These are phyloP conservation scores for Synergus gifuensis DNA, from an alignment of 2,888 invertebrate species.

Conservation along the genomic window DNA sequence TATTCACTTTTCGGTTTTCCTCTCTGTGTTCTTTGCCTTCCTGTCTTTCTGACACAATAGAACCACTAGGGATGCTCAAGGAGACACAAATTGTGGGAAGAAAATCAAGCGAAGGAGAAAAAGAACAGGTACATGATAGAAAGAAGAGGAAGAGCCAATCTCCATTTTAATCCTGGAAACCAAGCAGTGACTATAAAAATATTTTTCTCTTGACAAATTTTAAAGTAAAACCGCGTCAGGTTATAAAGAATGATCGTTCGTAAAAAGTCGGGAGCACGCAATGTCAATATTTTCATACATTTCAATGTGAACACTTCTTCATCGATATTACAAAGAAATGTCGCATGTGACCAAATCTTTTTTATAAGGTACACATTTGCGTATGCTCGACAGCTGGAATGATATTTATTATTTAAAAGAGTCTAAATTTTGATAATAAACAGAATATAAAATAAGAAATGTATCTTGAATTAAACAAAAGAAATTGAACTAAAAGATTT, in stretches of 20 bases:
- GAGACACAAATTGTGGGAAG: neutral
- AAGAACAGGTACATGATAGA: neutral
- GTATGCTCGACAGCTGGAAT: no score
- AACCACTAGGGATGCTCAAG: neutral
- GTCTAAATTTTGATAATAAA: no score
- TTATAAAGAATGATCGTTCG: neutral
- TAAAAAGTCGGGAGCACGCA: neutral
- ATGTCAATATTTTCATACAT: neutral
- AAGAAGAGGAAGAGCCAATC: neutral
- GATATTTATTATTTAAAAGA: no score
- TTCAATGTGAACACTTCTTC: neutral
- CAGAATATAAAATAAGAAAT: no score
- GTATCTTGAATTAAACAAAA: no score
- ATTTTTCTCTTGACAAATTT: no score
- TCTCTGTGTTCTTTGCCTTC: conserved; percentile 41
- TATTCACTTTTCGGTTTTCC: conserved; percentile 56
- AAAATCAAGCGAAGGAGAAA: neutral
- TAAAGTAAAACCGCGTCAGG: no score
- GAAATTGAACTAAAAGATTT: no score
- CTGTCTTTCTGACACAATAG: neutral
- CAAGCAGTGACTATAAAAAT: neutral
- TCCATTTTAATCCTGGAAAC: neutral
- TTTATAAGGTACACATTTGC: no score
- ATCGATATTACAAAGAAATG: neutral
- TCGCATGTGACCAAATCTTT: no score